A percentile compares a stretch with the other conserved stretches of the same genome.
Evolutionary conservation across 2,797 vertebrate species (phyloP).

Genomic region (Labroides dimidiatus): DNA sequence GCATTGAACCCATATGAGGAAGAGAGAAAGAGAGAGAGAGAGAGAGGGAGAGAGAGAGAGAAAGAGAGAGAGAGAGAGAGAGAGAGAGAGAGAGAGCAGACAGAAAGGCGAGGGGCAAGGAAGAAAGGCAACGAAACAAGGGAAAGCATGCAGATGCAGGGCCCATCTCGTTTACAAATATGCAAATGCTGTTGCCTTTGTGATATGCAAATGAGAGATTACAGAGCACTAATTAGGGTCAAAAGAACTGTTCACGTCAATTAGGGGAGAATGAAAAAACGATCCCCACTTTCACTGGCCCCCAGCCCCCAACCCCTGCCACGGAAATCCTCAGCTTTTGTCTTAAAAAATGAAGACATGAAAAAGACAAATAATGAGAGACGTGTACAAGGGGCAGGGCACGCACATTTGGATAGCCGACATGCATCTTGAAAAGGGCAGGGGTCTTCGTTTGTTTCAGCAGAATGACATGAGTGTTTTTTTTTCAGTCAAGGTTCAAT

Average conservation of each 20-base stretch:
- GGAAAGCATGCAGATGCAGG: constrained; percentile 87
- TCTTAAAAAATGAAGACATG: constrained; percentile 81
- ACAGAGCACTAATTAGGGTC: constrained; percentile 96
- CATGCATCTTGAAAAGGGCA: constrained; percentile 63
- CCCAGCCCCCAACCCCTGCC: constrained; percentile 72
- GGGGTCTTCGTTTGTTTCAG: constrained; percentile 62
- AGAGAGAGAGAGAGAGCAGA: constrained; percentile 37
- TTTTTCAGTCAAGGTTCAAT: constrained; percentile 36
- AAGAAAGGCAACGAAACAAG: constrained; percentile 83
- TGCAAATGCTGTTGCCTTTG: constrained; percentile 94
- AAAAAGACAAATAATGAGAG: constrained; percentile 78
- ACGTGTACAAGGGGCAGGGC: constrained; percentile 62
- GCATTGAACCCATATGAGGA: constrained; percentile 67
- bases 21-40: constrained; percentile 21
- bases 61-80: constrained; percentile 28
- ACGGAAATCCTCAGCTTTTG: constrained; percentile 84
- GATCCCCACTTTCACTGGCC: constrained; percentile 79
- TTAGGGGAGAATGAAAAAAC: constrained; percentile 88
- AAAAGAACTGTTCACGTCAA: constrained; percentile 94
- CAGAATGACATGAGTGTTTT: constrained; percentile 29
- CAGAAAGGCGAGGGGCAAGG: constrained; percentile 67
- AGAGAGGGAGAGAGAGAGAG: constrained; percentile 45
- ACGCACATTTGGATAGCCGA: constrained; percentile 54
- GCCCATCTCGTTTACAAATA: constrained; percentile 93
- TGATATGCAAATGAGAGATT: constrained; percentile 95